Base-by-base conservation (phyloP, 1,140 invertebrate species). In the Macrocentrus cingulum region DNA sequence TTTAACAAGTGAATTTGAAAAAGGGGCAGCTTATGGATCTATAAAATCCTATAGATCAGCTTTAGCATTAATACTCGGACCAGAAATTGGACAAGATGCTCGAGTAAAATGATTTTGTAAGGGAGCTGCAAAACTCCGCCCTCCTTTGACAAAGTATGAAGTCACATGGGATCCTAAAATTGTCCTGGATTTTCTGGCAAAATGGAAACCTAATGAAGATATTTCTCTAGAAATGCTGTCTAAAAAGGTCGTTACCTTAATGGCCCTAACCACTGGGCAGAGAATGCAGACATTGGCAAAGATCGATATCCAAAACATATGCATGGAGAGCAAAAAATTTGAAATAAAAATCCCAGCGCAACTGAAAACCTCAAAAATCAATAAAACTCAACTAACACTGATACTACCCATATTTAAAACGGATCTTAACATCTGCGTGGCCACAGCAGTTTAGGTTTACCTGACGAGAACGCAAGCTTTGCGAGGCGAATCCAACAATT, bases 111-210 rank as follows among this genome's bases (percentile, higher is more conserved):
- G 65, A 13, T 64, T 69, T 44, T 63, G 63, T 13, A 69, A 69
- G 54, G 67, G 64, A n/a, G 55, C 52, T 32, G 49, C 25, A 25
- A 63, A 60, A 36, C 22, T 56, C 13, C 56, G 64, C 45, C 67
- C 66, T 13, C 36, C 23, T 11, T 11, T 3, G 6, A 62, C 68
- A 1, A 66, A 54, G 45, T 70, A 70, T 52, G 45, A 54, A 13
- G 16, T 3, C 4, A 65, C 66, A 0, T 70, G 68, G 66, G 57
- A 70, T 16, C 66, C 64, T 7, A 52, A 50, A 19, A 42, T 66
- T 20, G 63, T 68, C n/a, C 36, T 68, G 16, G 29, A 68, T 48
- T 46, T 56, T 32, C 9, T 69, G 9, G 23, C 5, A 18, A 45
- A 46, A 13, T 32, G 48, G 25, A 19, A 13, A 22, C 54, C 42